A percentile compares a stretch with the other conserved stretches of the same genome.
phyloP scores from a whole-genome alignment of 1,140 invertebrate species.

The Neodiprion pinetum region DNA sequence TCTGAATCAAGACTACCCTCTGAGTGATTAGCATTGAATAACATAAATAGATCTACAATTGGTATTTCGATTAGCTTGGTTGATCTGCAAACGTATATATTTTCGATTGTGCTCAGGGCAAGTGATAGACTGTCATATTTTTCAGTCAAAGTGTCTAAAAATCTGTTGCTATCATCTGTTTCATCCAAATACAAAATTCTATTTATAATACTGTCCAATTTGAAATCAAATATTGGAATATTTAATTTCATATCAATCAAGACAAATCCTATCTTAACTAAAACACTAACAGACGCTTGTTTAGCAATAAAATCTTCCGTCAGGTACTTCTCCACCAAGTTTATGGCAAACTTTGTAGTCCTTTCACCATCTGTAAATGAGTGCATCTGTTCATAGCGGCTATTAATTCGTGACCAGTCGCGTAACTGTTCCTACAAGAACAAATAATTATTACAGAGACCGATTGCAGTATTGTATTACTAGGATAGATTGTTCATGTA shows the following conservation, averaged over 20 bases:
- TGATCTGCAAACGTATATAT: constrained; percentile 35
- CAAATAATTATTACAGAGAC: neutral
- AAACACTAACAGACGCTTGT: constrained; percentile 21
- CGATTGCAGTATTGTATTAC: neutral
- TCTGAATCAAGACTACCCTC: constrained; percentile 42
- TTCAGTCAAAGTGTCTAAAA: constrained; percentile 35
- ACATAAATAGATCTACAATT: neutral
- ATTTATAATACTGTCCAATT: constrained; percentile 33
- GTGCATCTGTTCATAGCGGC: constrained; percentile 28
- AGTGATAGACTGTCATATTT: constrained; percentile 32
- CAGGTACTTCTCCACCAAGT: constrained; percentile 44
- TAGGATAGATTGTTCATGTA: neutral
- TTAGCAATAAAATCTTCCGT: constrained; percentile 30
- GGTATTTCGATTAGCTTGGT: neutral
- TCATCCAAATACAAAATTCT: constrained; percentile 34
- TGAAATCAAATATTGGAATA: constrained; percentile 23
- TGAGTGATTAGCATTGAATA: constrained; percentile 21
- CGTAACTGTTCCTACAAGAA: constrained; percentile 14
- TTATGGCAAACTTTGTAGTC: constrained; percentile 26
- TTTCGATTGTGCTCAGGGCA: constrained; percentile 35
- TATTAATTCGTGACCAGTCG: neutral
- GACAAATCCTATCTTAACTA: constrained; percentile 35
- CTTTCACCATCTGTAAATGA: constrained; percentile 31
- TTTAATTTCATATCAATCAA: constrained; percentile 25
- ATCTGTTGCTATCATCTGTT: constrained; percentile 32